Percentiles rank a stretch among this genome's conserved stretches.
Conservation (phyloP, 2,797 vertebrate species). For the Avahi laniger region DNA sequence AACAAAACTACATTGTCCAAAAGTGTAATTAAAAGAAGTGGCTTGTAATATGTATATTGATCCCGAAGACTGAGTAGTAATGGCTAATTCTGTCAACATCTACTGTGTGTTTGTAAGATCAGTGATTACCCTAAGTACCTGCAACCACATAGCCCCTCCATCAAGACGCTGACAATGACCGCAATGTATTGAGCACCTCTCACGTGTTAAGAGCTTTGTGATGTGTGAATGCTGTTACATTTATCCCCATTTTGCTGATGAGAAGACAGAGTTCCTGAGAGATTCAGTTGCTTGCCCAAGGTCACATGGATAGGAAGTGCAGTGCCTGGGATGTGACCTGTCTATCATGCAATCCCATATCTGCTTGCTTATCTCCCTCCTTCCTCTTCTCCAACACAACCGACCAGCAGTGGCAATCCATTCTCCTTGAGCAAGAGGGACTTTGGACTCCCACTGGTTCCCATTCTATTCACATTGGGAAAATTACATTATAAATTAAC, state of each 20-base stretch:
- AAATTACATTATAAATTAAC: slow-evolving; percentile 53
- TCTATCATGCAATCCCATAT: accelerated
- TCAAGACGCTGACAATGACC: not conserved
- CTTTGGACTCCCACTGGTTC: slow-evolving; percentile 15
- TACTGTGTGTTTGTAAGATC: not conserved
- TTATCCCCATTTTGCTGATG: not conserved
- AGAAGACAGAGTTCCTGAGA: not conserved
- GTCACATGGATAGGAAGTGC: not conserved
- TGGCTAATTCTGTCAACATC: not conserved
- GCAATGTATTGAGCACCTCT: not conserved
- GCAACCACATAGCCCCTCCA: no score
- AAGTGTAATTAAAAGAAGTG: not conserved
- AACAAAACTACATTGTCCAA: not conserved
- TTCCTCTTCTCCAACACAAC: not conserved
- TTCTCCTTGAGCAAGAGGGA: not conserved
- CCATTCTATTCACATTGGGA: slow-evolving; percentile 38
- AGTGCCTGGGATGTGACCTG: not conserved
- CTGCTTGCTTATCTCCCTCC: no score
- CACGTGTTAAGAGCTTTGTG: not conserved
- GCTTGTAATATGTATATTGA: not conserved
- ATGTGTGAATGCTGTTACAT: not conserved
- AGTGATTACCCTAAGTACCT: not conserved
- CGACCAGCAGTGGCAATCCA: not conserved
- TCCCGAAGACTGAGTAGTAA: not conserved
- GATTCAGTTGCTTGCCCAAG: not conserved